Base-by-base conservation (phyloP, 2,113 vertebrate species). In the Mesitornis unicolor region DNA sequence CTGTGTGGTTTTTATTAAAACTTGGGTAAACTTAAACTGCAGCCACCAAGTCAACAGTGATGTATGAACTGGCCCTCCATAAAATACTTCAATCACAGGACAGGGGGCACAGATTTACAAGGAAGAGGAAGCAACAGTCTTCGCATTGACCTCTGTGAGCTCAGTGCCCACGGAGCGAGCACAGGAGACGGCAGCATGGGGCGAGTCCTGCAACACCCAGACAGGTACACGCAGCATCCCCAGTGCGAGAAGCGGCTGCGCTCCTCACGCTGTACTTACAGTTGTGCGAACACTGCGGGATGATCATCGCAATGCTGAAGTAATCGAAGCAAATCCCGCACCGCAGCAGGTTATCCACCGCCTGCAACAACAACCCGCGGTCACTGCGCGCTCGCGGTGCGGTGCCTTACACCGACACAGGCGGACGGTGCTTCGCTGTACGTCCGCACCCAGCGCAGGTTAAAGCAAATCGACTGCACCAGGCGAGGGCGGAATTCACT, bases 321-420 rank as follows among this genome's bases (percentile, higher is more conserved):
- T 98, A 99, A 26, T 99, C 99, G 54, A 99, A 99, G 97, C 99
- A 99, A 64, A 99, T 99, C 8, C 99, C 99, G 82, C 99, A 99
- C 5, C 98, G 98, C 45, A 99, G 95, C 96, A 99, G 89, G 24
- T 98, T 71, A 51, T 99, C 99, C 31, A 99, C 38, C 36, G 97
- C 97, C 99, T 99, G 98, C 47, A 96, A 93, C 3, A 43, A 59
- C 73, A 95, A 93, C 77, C 4, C 21, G 3, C 10, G 13, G 7
- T 74, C 68, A 85, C 19, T 3, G 16, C 47, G 22, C 20, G 47
- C 19, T 21, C n/a, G n/a, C n/a, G n/a, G n/a, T n/a, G n/a, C n/a
- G n/a, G n/a, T n/a, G n/a, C n/a, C n/a, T n/a, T n/a, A n/a, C n/a
- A n/a, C n/a, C n/a, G n/a, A n/a, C n/a, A n/a, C n/a, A n/a, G n/a